These are phyloP conservation scores for Erebia palarica DNA, from an alignment of 2,888 invertebrate species.

Conservation along the genomic window DNA sequence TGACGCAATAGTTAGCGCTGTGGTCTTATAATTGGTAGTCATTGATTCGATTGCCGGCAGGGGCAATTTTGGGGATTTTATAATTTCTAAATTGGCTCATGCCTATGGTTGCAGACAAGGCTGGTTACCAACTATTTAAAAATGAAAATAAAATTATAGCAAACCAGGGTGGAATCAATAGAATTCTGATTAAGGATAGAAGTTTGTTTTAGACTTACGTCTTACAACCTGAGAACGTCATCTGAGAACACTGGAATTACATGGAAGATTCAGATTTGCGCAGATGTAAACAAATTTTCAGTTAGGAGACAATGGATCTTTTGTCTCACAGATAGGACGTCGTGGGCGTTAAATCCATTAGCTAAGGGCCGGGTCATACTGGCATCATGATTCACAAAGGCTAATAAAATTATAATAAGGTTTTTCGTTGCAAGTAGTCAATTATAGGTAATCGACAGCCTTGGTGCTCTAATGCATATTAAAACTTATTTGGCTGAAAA, in stretches of 20 bases:
- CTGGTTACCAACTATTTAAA: too few species aligned
- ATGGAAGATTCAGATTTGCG: slow-evolving; percentile 19
- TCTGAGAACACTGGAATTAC: background rate
- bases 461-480: too few species aligned
- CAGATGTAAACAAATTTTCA: slow-evolving; percentile 24
- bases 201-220: background rate
- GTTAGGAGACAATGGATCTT: slow-evolving; percentile 48
- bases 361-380: background rate
- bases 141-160: too few species aligned
- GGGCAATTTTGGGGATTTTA: too few species aligned
- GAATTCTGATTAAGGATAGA: background rate
- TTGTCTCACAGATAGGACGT: slow-evolving; percentile 55
- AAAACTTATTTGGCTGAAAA: too few species aligned
- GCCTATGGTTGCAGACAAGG: too few species aligned
- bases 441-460: too few species aligned
- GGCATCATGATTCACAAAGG: background rate
- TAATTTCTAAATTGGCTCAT: too few species aligned
- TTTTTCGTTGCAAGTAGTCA: background rate
- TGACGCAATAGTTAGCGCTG: too few species aligned
- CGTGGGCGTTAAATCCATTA: slow-evolving; percentile 59
- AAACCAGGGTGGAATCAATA: background rate
- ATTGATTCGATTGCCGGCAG: too few species aligned
- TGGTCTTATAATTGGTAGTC: too few species aligned
- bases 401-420: background rate
- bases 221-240: background rate